Evolutionary conservation across 2,797 vertebrate genomes (phyloP).

Genomic region (Clarias fuscus): DNA sequence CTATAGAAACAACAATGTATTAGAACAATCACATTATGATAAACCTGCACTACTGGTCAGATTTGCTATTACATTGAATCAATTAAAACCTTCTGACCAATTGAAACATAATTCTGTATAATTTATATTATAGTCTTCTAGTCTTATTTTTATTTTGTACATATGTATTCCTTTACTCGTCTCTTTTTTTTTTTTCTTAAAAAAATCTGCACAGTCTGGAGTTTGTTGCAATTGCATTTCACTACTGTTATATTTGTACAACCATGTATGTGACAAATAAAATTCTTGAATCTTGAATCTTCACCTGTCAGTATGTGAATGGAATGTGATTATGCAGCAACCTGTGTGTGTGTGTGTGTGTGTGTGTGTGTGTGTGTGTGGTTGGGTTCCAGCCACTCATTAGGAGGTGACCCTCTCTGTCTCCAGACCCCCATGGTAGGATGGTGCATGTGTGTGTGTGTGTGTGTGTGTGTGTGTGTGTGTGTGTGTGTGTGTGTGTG

Average conservation of each 20-base stretch:
- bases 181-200: too few species aligned
- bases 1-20: neutral
- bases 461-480: slow-evolving; percentile 31
- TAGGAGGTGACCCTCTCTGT: slow-evolving; percentile 75
- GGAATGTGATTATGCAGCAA: slow-evolving; percentile 15
- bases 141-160: too few species aligned
- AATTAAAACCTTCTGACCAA: neutral
- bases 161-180: too few species aligned
- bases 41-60: neutral
- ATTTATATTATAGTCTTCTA: too few species aligned
- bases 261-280: too few species aligned
- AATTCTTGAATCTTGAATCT: too few species aligned
- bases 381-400: slow-evolving; percentile 67
- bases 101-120: neutral
- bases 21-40: neutral
- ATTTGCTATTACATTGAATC: neutral
- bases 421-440: slow-evolving; percentile 77
- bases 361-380: slow-evolving; percentile 19
- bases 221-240: too few species aligned
- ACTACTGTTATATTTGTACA: too few species aligned
- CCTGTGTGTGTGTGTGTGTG: slow-evolving; percentile 20
- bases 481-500: slow-evolving; percentile 10
- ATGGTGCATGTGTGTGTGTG: slow-evolving; percentile 24
- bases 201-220: too few species aligned
- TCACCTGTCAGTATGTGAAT: neutral